These are phyloP conservation scores for Scolopax rusticola DNA, from an alignment of 2,797 vertebrate genomes.

Conservation along the genomic window DNA sequence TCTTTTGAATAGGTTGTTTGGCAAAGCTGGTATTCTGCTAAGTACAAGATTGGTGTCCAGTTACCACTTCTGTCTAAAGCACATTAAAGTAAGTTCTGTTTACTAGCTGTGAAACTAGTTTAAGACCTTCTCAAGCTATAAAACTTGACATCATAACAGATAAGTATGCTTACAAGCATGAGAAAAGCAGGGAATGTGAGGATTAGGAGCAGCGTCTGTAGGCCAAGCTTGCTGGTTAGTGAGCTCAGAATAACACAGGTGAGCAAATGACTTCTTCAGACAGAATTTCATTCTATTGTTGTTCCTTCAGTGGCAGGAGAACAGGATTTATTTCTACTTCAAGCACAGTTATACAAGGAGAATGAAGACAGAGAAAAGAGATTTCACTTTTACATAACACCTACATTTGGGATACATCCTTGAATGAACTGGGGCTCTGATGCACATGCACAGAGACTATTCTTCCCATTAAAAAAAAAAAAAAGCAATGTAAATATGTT, in stretches of 20 bases:
- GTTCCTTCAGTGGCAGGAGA: neutral
- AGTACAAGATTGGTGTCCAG: neutral
- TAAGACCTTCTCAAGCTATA: neutral
- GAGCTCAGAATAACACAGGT: neutral
- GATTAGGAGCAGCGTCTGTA: neutral
- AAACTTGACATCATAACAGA: neutral
- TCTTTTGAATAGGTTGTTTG: neutral
- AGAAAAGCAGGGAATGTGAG: neutral
- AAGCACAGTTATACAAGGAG: neutral
- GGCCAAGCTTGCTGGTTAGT: neutral
- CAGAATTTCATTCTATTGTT: neutral
- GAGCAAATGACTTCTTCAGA: neutral
- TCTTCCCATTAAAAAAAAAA: neutral
- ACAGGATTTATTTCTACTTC: neutral
- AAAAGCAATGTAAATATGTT: neutral
- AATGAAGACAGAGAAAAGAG: neutral
- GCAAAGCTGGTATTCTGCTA: neutral
- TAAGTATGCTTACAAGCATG: neutral
- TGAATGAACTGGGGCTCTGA: neutral
- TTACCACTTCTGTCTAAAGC: neutral
- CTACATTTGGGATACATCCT: neutral
- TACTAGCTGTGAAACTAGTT: neutral
- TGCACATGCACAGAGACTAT: neutral
- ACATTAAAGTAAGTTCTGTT: neutral
- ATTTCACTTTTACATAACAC: conserved; percentile 7